phyloP scores from a whole-genome alignment of 2,888 invertebrate genomes.

The Phengaris alcon region DNA sequence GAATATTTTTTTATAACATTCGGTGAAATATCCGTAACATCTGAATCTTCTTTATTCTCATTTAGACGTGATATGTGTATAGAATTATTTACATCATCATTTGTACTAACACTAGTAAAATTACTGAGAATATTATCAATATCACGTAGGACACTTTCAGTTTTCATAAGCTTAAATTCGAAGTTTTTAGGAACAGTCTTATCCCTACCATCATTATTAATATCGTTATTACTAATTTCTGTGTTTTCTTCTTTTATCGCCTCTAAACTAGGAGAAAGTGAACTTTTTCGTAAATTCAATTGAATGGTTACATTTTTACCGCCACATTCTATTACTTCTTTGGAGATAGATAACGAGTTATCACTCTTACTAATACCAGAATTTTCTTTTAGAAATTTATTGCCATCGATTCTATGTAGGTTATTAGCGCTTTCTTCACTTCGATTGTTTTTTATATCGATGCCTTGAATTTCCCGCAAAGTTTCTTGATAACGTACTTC shows the following conservation, averaged over 20 bases:
- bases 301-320: constrained; percentile 63
- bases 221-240: constrained; percentile 38
- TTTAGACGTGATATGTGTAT: constrained; percentile 10
- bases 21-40: not conserved
- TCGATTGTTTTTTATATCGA: constrained; percentile 59
- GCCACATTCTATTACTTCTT: constrained; percentile 60
- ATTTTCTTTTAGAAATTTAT: constrained; percentile 60
- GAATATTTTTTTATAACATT: not conserved
- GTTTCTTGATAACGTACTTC: constrained; percentile 69
- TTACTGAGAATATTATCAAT: constrained; percentile 54
- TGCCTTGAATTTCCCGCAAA: constrained; percentile 60
- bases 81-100: constrained; percentile 11
- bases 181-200: constrained; percentile 53
- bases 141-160: constrained; percentile 54
- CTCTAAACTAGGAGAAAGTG: constrained; percentile 49
- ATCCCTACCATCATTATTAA: constrained; percentile 45
- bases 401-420: constrained; percentile 40
- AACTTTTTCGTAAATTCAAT: constrained; percentile 58
- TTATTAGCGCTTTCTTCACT: constrained; percentile 34
- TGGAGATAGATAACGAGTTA: constrained; percentile 49
- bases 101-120: constrained; percentile 4
- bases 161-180: constrained; percentile 57
- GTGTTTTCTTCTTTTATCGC: constrained; percentile 42
- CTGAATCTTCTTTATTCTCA: not conserved
- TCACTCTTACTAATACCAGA: constrained; percentile 52